A percentile compares a stretch with the other conserved stretches of the same genome.
These are phyloP conservation scores for Rhineura floridana DNA, from an alignment of 2,113 vertebrate genomes.

Conservation along the genomic window DNA sequence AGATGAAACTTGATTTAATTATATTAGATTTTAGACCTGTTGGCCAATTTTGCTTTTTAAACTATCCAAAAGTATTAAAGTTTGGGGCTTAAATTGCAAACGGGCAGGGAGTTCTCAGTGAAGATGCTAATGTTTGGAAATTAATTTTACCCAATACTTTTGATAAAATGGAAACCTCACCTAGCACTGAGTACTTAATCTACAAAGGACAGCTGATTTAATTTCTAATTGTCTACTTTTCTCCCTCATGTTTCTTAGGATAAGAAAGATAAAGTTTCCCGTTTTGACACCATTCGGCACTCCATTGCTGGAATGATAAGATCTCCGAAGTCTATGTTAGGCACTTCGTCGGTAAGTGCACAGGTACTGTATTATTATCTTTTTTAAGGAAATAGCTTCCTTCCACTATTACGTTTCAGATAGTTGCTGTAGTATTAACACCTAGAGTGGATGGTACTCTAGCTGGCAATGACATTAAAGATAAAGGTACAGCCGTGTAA, in stretches of 20 bases:
- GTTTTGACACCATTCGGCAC: conserved; percentile 93
- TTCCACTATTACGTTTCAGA: neutral
- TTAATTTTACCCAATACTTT: neutral
- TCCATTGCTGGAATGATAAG: conserved; percentile 96
- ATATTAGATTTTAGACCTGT: neutral
- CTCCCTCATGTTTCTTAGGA: conserved; percentile 77
- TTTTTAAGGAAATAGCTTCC: neutral
- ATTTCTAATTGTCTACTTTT: conserved; percentile 42
- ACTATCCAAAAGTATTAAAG: neutral
- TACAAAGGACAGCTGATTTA: conserved; percentile 4
- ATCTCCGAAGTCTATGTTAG: conserved; percentile 88
- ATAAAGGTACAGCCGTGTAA: neutral
- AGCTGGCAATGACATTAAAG: neutral
- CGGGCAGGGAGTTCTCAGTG: neutral
- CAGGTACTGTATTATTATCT: conserved; percentile 14
- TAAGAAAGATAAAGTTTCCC: conserved; percentile 92
- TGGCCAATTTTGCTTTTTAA: conserved; percentile 1
- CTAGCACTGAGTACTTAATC: neutral
- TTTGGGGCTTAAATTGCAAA: neutral
- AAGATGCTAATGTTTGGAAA: neutral
- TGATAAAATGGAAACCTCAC: neutral
- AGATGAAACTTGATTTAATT: neutral
- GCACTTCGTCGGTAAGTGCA: conserved; percentile 90
- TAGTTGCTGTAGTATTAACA: neutral
- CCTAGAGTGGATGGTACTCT: neutral